Percentiles rank a stretch among this genome's conserved stretches.
These are phyloP conservation scores for Phrynosoma platyrhinos DNA, from an alignment of 2,113 vertebrate genomes.

Conservation along the genomic window DNA sequence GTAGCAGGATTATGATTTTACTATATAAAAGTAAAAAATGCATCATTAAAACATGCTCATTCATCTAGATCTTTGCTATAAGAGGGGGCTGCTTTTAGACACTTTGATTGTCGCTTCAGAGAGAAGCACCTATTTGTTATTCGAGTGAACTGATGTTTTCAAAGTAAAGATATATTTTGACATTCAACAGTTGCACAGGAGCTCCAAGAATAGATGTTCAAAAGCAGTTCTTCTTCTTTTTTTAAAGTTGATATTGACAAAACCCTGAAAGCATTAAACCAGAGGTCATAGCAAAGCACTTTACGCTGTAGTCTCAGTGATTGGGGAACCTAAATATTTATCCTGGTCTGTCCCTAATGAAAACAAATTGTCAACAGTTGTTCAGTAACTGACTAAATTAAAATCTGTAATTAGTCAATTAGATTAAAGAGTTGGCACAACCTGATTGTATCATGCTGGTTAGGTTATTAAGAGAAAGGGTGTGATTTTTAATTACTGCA, in stretches of 20 bases:
- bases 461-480: constrained; percentile 91
- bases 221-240: constrained; percentile 50
- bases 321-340: constrained; percentile 87
- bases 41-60: constrained; percentile 24
- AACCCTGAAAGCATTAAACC: constrained; percentile 37
- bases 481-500: constrained; percentile 91
- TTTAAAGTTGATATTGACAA: constrained; percentile 3
- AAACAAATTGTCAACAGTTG: constrained; percentile 91
- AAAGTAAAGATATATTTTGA: not conserved
- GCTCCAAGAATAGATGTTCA: rapidly evolving
- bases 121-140: rapidly evolving
- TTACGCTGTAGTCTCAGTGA: constrained; percentile 78
- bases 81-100: constrained; percentile 22
- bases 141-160: not conserved
- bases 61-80: not conserved
- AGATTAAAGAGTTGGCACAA: constrained; percentile 91
- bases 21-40: constrained; percentile 32
- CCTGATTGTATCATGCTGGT: constrained; percentile 89
- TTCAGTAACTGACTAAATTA: constrained; percentile 90
- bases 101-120: rapidly evolving
- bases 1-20: constrained; percentile 64
- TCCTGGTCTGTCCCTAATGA: constrained; percentile 88
- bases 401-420: constrained; percentile 93
- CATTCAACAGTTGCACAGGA: not conserved
- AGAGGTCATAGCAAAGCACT: constrained; percentile 76